A percentile compares a stretch with the other conserved stretches of the same genome.
phyloP scores from a whole-genome alignment of 2,888 invertebrate species.

The Notodonta dromedarius region DNA sequence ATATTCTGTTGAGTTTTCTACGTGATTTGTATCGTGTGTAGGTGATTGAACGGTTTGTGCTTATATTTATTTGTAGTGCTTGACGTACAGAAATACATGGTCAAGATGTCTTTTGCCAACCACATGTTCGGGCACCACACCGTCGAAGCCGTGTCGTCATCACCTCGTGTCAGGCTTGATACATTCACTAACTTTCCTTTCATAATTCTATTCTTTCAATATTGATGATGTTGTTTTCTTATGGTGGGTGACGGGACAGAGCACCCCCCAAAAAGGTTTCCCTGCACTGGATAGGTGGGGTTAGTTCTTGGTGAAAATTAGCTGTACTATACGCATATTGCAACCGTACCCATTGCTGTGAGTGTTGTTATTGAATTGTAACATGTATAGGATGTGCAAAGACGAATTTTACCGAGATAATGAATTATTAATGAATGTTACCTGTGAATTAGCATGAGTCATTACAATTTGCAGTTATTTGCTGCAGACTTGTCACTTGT shows the following conservation, averaged over 20 bases:
- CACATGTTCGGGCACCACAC: constrained; percentile 77
- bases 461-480: constrained; percentile 15
- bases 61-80: constrained; percentile 54
- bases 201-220: constrained; percentile 19
- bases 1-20: constrained; percentile 39
- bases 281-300: constrained; percentile 68
- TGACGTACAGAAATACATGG: constrained; percentile 54
- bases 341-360: constrained; percentile 8
- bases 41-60: constrained; percentile 51
- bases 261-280: constrained; percentile 48
- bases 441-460: constrained; percentile 13
- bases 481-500: constrained; percentile 5
- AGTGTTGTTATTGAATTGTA: constrained; percentile 28
- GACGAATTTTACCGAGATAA: neutral
- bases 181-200: constrained; percentile 34
- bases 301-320: constrained; percentile 53
- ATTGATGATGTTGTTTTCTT: constrained; percentile 34
- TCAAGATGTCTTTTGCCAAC: constrained; percentile 74
- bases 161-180: constrained; percentile 51
- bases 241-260: constrained; percentile 26
- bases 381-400: neutral
- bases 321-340: neutral
- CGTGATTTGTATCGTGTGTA: constrained; percentile 52
- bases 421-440: constrained; percentile 11
- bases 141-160: constrained; percentile 49